These are phyloP conservation scores for Tamias sibiricus DNA, from an alignment of 2,113 vertebrate species.

Conservation along the genomic window DNA sequence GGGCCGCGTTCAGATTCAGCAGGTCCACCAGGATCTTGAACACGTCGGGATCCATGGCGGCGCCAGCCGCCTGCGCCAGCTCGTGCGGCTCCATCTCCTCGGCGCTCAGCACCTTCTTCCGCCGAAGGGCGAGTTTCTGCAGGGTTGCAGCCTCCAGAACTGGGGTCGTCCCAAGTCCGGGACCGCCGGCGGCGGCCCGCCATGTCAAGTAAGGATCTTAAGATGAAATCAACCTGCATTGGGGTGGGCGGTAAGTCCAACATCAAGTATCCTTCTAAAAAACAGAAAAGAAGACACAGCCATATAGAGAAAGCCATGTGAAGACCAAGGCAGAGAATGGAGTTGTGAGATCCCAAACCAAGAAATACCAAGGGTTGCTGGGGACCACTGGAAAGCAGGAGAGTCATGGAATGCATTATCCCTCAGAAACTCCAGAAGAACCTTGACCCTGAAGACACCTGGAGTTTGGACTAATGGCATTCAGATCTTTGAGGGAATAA, in stretches of 20 bases:
- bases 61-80: conserved; percentile 92
- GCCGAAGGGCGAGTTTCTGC: conserved; percentile 88
- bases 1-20: conserved; percentile 96
- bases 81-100: conserved; percentile 94
- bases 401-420: not conserved
- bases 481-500: not conserved
- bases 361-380: not conserved
- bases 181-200: not conserved
- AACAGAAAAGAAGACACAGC: not conserved
- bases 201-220: not conserved
- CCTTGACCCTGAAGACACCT: not conserved
- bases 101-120: conserved; percentile 93
- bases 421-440: not conserved
- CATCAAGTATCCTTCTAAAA: not conserved
- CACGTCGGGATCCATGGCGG: conserved; percentile 93
- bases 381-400: not conserved
- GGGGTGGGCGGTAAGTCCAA: not conserved
- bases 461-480: not conserved
- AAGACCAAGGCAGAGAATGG: not conserved
- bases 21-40: conserved; percentile 96
- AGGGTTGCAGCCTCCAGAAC: conserved; percentile 81
- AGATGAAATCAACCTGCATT: not conserved
- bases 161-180: not conserved
- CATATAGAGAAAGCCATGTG: not conserved
- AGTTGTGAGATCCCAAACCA: not conserved